These are phyloP conservation scores for Ochropacha duplaris DNA, from an alignment of 2,888 invertebrate species.

Conservation along the genomic window DNA sequence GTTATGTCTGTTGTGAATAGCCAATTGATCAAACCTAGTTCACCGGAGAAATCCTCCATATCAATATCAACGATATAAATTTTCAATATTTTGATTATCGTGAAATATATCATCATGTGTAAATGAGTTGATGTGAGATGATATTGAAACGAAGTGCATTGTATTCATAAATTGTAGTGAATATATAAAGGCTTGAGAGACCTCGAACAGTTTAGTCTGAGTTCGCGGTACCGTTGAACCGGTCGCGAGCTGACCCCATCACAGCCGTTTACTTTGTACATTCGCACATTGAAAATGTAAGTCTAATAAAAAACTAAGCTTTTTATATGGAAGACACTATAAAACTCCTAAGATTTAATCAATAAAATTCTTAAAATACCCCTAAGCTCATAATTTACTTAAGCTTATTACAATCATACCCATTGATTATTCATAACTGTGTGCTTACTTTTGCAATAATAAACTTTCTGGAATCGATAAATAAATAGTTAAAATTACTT, in stretches of 20 bases:
- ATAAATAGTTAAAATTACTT: no score
- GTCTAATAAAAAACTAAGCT: constrained; percentile 22
- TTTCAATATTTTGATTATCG: not conserved
- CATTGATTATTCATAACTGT: no score
- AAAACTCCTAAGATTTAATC: no score
- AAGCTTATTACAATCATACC: no score
- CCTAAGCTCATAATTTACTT: no score
- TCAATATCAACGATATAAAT: constrained; percentile 5
- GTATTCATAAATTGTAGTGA: constrained; percentile 48
- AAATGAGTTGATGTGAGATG: constrained; percentile 9
- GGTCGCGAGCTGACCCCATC: constrained; percentile 58
- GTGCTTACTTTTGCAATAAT: no score
- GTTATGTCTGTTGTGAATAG: not conserved
- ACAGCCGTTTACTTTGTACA: constrained; percentile 19
- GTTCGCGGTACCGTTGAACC: constrained; percentile 58
- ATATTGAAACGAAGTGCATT: constrained; percentile 22
- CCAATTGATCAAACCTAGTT: constrained; percentile 11
- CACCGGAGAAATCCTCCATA: constrained; percentile 8
- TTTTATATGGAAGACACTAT: no score
- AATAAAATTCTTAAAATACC: no score
- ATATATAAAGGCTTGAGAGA: constrained; percentile 68
- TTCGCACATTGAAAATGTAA: constrained; percentile 47
- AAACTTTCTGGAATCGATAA: no score
- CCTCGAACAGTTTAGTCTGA: constrained; percentile 74
- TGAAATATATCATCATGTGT: no score